phyloP scores from a whole-genome alignment of 1,140 invertebrate species.

The Branchinecta lindahli region DNA sequence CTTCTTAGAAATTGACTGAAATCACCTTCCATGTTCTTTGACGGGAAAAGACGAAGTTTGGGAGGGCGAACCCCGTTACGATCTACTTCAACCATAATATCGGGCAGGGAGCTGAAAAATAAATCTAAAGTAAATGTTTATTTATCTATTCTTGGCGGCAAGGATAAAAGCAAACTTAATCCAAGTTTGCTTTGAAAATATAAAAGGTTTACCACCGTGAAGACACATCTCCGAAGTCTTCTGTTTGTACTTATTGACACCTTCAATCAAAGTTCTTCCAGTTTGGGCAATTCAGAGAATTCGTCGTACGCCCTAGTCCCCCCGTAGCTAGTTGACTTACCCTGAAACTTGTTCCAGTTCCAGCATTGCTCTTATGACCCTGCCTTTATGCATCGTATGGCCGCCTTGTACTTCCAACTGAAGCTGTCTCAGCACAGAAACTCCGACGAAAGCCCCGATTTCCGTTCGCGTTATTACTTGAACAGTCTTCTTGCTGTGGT shows the following conservation, averaged over 20 bases:
- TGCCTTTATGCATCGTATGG: slow-evolving; percentile 31
- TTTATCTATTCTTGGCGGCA: too few species aligned
- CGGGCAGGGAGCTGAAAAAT: neutral
- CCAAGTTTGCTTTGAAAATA: too few species aligned
- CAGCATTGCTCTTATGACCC: slow-evolving; percentile 30
- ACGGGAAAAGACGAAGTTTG: neutral
- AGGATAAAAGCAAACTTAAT: too few species aligned
- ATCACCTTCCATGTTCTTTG: neutral
- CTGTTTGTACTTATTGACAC: too few species aligned
- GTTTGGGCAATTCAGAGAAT: too few species aligned
- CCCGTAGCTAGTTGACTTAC: slow-evolving; percentile 20
- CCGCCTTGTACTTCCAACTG: slow-evolving; percentile 32
- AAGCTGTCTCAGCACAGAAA: slow-evolving; percentile 28
- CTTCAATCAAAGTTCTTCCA: too few species aligned
- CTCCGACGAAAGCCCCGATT: slow-evolving; percentile 31
- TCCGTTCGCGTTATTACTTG: slow-evolving; percentile 30
- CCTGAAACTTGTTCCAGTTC: slow-evolving; percentile 29
- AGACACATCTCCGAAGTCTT: too few species aligned
- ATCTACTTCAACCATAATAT: neutral
- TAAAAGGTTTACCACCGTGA: too few species aligned
- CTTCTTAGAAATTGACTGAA: neutral
- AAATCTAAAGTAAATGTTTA: too few species aligned
- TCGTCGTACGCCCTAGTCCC: too few species aligned
- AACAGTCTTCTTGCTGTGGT: slow-evolving; percentile 30
- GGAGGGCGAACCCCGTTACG: neutral